phyloP scores from a whole-genome alignment of 2,113 vertebrate species.

The Aramus guarauna region DNA sequence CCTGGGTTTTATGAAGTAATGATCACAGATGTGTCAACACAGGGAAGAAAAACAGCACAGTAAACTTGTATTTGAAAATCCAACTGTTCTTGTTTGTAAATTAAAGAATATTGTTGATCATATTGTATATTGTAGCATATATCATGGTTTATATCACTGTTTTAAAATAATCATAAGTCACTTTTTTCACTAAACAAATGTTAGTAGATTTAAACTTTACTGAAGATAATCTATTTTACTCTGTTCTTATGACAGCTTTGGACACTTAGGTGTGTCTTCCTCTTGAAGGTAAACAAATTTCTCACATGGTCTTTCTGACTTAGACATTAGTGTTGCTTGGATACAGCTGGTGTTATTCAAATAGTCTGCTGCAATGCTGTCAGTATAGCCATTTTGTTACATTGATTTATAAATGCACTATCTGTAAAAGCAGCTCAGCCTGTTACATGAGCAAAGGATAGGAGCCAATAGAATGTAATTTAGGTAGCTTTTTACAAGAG shows the following conservation, averaged over 20 bases:
- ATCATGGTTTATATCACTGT: neutral
- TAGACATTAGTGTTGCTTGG: neutral
- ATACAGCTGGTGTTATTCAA: neutral
- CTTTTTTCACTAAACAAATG: neutral
- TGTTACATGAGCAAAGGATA: neutral
- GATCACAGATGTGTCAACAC: neutral
- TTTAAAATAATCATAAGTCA: neutral
- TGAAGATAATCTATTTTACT: neutral
- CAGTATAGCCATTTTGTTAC: neutral
- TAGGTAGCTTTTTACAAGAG: neutral
- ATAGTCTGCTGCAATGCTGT: neutral
- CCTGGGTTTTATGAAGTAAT: neutral
- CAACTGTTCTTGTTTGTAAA: neutral
- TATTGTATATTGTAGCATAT: neutral
- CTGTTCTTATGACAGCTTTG: neutral
- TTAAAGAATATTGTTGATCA: too few species aligned
- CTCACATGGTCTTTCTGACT: neutral
- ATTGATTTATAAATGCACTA: constrained; percentile 37
- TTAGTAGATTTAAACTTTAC: neutral
- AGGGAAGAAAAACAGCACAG: neutral
- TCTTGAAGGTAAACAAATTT: neutral
- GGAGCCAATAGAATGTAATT: neutral
- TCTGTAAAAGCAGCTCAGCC: constrained; percentile 1
- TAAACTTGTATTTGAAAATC: neutral
- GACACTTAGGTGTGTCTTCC: neutral